Evolutionary conservation across 2,888 invertebrate genomes (phyloP), one percentile per base, ranked within the genome.

Genomic region (Erebia palarica): DNA sequence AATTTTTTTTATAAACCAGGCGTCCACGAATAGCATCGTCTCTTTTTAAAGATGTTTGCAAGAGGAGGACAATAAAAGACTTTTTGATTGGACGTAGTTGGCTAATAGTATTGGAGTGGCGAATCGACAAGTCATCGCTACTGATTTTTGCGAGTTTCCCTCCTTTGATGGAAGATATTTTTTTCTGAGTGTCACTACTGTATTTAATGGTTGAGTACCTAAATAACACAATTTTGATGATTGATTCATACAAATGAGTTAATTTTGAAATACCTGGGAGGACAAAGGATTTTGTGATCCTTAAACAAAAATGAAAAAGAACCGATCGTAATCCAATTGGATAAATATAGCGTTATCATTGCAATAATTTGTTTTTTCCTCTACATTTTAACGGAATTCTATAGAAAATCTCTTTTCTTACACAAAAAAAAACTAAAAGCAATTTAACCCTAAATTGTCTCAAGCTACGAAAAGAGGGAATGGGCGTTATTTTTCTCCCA

Each of bases 71-170:
- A 73, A 65, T 64, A 69, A 70, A 69, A 73, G 64, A 69, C 57
- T 71, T 69, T 73, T 71, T 58, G 64, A 73, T 65, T 71, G 65
- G 47, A 65, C 59, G 65, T 55, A 69, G 65, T 67, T 47, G 58
- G 55, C 65, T 65, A 53, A 61, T 49, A 67, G 70, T 60, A 68
- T 59, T 64, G 53, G 68, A 69, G 68, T 72, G 44, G 49, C 49
- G 65, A 88, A 87, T 82, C 82, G 83, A 79, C 88, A 80, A 91
- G 91, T 92, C 92, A 92, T 90, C 84, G 85, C 80, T 81, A 79
- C 84, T 88, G 89, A 90, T 91, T 91, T 90, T 91, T 89, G 84
- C 82, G 81, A 80, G 77, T 80, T 81, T 78, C 73, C 70, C 70
- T 79, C 80, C 80, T 78, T 78, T 75, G 77, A 74, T 78, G 18